These are phyloP conservation scores for Dysidea cf. avara DNA, from an alignment of 37 sponge, comb jelly and placozoan genomes.

Conservation along the genomic window DNA sequence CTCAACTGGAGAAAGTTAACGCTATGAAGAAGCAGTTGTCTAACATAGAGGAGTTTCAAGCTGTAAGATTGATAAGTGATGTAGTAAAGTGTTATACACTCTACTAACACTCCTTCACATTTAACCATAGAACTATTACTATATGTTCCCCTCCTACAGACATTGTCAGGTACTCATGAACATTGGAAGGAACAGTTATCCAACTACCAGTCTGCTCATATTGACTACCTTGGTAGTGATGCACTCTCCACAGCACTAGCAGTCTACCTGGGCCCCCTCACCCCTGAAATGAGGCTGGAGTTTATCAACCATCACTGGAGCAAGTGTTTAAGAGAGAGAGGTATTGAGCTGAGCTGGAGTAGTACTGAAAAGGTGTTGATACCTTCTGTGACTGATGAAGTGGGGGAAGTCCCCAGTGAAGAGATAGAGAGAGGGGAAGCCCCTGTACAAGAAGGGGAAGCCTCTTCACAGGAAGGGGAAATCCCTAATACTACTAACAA, in stretches of 20 bases:
- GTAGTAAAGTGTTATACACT: background rate
- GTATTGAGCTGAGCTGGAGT: too few species aligned
- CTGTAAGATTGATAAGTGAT: conserved; percentile 38
- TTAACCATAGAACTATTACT: background rate
- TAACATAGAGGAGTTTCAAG: conserved; percentile 39
- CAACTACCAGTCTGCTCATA: background rate
- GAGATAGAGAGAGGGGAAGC: too few species aligned
- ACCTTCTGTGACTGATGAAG: too few species aligned
- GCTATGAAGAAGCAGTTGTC: conserved; percentile 42
- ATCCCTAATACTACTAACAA: too few species aligned
- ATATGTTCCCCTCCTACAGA: conserved; percentile 25
- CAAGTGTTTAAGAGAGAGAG: conserved; percentile 39
- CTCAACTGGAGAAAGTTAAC: conserved; percentile 36
- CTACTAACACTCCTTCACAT: background rate
- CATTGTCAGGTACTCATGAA: conserved; percentile 17
- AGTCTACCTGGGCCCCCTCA: conserved; percentile 43
- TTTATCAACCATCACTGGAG: conserved; percentile 20
- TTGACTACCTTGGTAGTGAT: conserved; percentile 29
- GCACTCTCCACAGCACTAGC: conserved; percentile 29
- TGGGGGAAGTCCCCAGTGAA: too few species aligned
- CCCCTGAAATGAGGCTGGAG: conserved; percentile 24
- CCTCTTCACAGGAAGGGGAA: too few species aligned
- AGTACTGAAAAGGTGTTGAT: too few species aligned
- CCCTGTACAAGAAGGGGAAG: too few species aligned
- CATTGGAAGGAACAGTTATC: conserved; percentile 33